phyloP scores from a whole-genome alignment of 1,140 invertebrate species.

The Drosophila pectinifera region DNA sequence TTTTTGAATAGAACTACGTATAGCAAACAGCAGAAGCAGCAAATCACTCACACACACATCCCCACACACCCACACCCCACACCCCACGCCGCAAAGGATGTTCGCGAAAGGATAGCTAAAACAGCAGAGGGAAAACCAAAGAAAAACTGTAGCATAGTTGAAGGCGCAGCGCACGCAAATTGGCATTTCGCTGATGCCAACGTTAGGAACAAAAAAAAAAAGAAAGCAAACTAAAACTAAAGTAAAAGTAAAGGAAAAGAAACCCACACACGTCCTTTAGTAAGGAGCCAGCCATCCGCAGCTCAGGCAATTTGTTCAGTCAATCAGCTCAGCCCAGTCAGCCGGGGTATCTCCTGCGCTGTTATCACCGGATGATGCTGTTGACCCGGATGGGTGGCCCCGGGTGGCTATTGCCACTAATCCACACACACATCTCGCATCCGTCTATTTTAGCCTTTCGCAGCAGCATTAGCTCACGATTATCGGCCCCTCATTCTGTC shows the following conservation, averaged over 20 bases:
- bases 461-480: conserved; percentile 32
- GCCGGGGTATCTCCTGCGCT: conserved; percentile 15
- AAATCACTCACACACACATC: conserved; percentile 48
- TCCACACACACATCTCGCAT: conserved; percentile 2
- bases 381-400: conserved; percentile 30
- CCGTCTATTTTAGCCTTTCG: conserved; percentile 50
- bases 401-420: conserved; percentile 20
- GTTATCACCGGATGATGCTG: conserved; percentile 33
- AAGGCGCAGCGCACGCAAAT: conserved; percentile 66
- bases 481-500: conserved; percentile 29
- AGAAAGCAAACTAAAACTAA: conserved; percentile 4
- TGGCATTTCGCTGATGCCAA: conserved; percentile 48
- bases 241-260: not conserved
- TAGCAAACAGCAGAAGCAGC: conserved; percentile 73
- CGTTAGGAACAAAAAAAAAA: conserved; percentile 4
- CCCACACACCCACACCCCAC: conserved; percentile 8
- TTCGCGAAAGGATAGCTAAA: conserved; percentile 16
- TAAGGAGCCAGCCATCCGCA: conserved; percentile 23
- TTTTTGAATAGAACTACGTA: conserved; percentile 78
- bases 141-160: conserved; percentile 66
- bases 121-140: conserved; percentile 25
- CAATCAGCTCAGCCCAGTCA: conserved; percentile 36
- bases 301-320: conserved; percentile 29
- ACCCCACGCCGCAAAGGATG: conserved; percentile 18
- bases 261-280: not conserved